Conservation (phyloP, 2,113 vertebrate genomes). For the Plectropomus leopardus region DNA sequence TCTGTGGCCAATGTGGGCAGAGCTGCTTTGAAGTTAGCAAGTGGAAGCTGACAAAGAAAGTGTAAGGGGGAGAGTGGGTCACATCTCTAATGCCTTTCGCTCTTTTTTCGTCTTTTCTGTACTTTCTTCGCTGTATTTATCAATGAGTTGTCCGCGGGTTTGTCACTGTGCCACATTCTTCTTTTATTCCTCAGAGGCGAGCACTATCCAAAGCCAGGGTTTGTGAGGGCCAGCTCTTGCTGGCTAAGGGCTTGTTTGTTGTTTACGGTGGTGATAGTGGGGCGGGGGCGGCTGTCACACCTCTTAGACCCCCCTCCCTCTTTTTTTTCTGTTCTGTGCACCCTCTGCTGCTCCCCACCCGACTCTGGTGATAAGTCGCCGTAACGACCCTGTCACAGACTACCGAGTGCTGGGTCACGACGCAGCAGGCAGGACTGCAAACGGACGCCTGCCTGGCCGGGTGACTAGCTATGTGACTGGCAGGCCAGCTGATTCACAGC, state of each 20-base stretch:
- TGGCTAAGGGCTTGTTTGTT: conserved; percentile 20
- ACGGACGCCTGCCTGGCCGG: background rate
- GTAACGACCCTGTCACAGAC: conserved; percentile 27
- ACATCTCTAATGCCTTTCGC: background rate
- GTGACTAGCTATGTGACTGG: conserved; percentile 16
- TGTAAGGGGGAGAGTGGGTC: background rate
- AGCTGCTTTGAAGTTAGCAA: conserved; percentile 7
- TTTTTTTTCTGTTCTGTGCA: background rate
- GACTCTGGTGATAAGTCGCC: conserved; percentile 4
- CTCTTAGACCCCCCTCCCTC: background rate
- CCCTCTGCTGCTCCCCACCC: conserved; percentile 2
- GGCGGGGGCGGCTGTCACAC: conserved; percentile 2
- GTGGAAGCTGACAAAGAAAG: background rate
- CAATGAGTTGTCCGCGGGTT: conserved; percentile 1
- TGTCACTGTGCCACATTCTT: conserved; percentile 40
- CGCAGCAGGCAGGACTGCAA: background rate
- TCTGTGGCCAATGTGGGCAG: background rate
- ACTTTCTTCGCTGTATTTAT: conserved; percentile 7
- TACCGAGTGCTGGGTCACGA: conserved; percentile 6
- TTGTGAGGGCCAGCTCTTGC: background rate
- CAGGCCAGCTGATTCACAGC: conserved; percentile 20
- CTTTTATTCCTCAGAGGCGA: conserved; percentile 24
- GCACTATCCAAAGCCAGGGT: background rate
- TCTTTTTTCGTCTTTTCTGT: background rate
- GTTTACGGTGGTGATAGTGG: background rate